These are phyloP conservation scores for Neodiprion fabricii DNA, from an alignment of 1,140 invertebrate species.

Conservation along the genomic window DNA sequence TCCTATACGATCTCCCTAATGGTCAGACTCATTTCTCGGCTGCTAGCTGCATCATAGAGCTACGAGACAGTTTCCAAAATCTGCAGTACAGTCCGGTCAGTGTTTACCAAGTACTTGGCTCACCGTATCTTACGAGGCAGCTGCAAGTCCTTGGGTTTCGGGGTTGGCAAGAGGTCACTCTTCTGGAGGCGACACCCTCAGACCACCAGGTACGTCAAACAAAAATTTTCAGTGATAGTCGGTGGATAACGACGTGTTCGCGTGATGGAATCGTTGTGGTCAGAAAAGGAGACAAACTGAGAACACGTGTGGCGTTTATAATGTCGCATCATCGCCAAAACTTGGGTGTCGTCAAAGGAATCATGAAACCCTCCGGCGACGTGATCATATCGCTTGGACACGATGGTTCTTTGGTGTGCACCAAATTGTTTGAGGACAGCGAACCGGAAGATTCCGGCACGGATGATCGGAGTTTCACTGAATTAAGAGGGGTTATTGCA, in stretches of 20 bases:
- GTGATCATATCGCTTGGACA: conserved; percentile 39
- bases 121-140: conserved; percentile 41
- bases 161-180: conserved; percentile 24
- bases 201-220: conserved; percentile 41
- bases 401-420: conserved; percentile 46
- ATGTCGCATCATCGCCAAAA: conserved; percentile 45
- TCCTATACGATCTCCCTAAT: conserved; percentile 30
- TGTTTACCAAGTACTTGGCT: conserved; percentile 31
- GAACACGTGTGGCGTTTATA: conserved; percentile 14
- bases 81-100: conserved; percentile 33
- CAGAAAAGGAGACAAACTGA: conserved; percentile 24
- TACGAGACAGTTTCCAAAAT: conserved; percentile 31
- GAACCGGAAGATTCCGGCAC: conserved; percentile 8
- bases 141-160: conserved; percentile 35
- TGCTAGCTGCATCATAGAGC: not conserved
- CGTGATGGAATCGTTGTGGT: conserved; percentile 44
- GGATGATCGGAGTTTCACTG: not conserved
- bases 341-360: conserved; percentile 39
- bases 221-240: conserved; percentile 35
- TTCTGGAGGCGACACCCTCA: conserved; percentile 18
- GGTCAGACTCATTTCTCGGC: conserved; percentile 20
- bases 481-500: not conserved
- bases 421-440: conserved; percentile 19
- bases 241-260: conserved; percentile 41
- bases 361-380: conserved; percentile 34